Evolutionary conservation across 2,888 invertebrate species (phyloP), one percentile per base, ranked within the genome.

Genomic region (Blastobasis lacticolella): DNA sequence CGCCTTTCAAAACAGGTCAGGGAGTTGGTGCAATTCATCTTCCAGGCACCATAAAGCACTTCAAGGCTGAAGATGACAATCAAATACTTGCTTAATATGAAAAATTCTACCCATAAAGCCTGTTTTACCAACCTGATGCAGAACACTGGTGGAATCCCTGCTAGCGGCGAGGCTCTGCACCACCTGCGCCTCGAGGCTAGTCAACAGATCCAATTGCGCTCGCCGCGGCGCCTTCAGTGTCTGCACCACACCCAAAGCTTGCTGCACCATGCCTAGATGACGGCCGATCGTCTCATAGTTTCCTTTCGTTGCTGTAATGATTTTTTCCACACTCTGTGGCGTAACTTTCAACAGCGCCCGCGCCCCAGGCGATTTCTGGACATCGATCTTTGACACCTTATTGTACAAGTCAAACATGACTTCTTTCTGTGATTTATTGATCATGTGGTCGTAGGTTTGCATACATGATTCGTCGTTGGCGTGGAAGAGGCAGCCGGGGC

Each of bases 111-210:
- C n/a, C n/a, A n/a, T 41, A 37, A 10, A 37, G 36, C 4, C 23
- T 42, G 9, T 42, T n/a, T 42, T 9, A 42, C 23, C 37, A 62
- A 89, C 90, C 79, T 90, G 90, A 54, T 81, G 78, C 38, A 90
- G 63, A 0, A 91, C 88, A 55, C 90, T 90, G 0, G 91, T 90
- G 4, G 91, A 90, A 45, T 89, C 88, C 47, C 88, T 76, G 49
- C 89, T 89, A 4, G 89, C 87, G 1, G 89, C 87, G 0, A 91
- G 67, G 57, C 79, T 88, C 67, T 91, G 90, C 37, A 91, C 67
- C 52, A 92, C 87, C 58, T 92, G 85, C 62, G 91, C 91, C 71
- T 93, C 92, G 10, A 92, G 74, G 57, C 89, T 91, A 66, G 89
- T 86, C 5, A 92, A 69, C 23, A 91, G 74, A 53, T 93, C 92